phyloP scores from a whole-genome alignment of 2,797 vertebrate species.

The Choloepus didactylus region DNA sequence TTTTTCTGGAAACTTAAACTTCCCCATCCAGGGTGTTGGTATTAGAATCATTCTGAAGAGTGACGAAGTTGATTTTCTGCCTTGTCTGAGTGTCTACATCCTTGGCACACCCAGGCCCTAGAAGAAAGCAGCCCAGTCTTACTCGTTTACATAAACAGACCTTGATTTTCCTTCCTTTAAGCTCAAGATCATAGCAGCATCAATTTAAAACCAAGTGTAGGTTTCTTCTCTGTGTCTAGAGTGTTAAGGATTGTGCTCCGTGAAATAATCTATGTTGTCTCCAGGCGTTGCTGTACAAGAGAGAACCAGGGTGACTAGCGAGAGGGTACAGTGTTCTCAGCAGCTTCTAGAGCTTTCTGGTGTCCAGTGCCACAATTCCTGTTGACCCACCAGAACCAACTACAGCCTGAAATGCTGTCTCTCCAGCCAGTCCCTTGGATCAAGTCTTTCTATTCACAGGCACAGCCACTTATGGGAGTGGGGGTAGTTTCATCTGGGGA shows the following conservation, averaged over 20 bases:
- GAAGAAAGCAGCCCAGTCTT: background rate
- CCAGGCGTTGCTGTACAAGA: background rate
- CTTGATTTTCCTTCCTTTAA: background rate
- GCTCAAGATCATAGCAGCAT: background rate
- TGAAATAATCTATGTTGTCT: background rate
- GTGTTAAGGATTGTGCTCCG: background rate
- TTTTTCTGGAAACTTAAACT: background rate
- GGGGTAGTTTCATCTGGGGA: background rate
- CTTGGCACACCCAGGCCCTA: rapidly evolving
- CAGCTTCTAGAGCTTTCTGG: background rate
- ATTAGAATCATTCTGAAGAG: background rate
- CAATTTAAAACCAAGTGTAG: background rate
- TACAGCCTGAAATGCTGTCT: background rate
- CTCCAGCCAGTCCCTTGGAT: background rate
- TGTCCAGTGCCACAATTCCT: background rate
- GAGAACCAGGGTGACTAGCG: background rate
- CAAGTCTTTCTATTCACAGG: background rate
- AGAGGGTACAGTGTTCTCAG: background rate
- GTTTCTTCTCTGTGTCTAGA: background rate
- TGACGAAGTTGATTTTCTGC: background rate
- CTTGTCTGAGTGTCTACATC: background rate
- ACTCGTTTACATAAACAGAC: background rate
- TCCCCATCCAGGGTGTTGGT: background rate
- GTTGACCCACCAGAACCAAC: background rate
- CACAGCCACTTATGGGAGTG: too few relatives aligned